Evolutionary conservation across 2,797 vertebrate species (phyloP), one percentile per base, ranked within the genome.

Genomic region (Pipistrellus pipistrellus): DNA sequence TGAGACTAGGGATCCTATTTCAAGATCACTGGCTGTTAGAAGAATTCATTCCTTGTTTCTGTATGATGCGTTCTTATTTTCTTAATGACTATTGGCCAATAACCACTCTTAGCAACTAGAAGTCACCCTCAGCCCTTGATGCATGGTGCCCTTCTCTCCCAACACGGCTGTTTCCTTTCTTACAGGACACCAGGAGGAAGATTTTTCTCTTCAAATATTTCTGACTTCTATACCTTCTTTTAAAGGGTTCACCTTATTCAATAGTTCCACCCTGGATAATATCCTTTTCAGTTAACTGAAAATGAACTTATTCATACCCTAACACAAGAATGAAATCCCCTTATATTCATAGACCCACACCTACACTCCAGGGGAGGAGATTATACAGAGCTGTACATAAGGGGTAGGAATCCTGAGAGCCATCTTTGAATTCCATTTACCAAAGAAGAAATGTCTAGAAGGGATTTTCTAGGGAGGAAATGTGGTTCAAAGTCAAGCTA

Each of bases 21-120:
- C 20, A 80, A 92, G 66, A 64, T 72, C 44, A 64, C 35, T 81
- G 23, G 69, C 72, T 71, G 20, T 84, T 91, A n/a, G 71, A 7
- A 68, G 57, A 76, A 91, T 91, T 91, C 8, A 75, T 75, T 53
- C 27, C 80, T 86, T 80, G 75, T 72, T 41, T 7, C n/a, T 64
- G 25, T 81, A 27, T 64, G 78, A 87, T 32, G 57, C 35, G 7
- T n/a, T 44, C 46, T 12, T 10, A 4, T 66, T 88, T 93, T 38
- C 27, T 82, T 66, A 12, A 35, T 91, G 15, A 4, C 21, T 93
- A 23, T 55, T 81, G 55, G 23, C 35, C 44, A 66, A 35, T 30
- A 30, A 82, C 77, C 2, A 46, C 46, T 66, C 48, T 75, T n/a
- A 55, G 57, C 30, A 75, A 68, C 59, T 57, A 73, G 27, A 87